Evolutionary conservation across 2,113 vertebrate genomes (phyloP), one percentile per base, ranked within the genome.

Genomic region (Balaenoptera acutorostrata): DNA sequence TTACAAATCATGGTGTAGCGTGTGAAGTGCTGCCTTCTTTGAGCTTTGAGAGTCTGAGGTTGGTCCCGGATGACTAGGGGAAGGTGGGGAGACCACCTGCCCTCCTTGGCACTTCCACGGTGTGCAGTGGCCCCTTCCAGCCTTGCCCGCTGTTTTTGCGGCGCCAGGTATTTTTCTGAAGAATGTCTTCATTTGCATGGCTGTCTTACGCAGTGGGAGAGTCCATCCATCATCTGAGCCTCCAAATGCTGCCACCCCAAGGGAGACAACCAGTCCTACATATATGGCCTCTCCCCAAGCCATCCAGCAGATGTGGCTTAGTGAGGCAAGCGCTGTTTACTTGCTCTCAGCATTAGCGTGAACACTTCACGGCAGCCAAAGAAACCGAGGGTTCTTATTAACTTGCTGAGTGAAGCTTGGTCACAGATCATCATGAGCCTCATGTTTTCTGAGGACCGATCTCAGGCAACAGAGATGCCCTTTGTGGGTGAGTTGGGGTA

Each of bases 261-360:
- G 44, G 95, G 90, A 81, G 83, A 92, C n/a, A 93, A 96, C 31
- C n/a, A 95, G 72, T 84, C n/a, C n/a, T 87, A 72, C 74, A 29
- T 41, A 80, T 94, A 20, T 81, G 59, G 46, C 21, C 27, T 88
- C 64, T 88, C 29, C 66, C 23, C 61, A 90, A 81, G 57, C 20
- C 78, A 82, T 18, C 31, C 41, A 82, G 66, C 59, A 78, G 52
- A 41, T 89, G 36, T 55, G 74, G 74, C 83, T 97, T 29, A 89
- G 52, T 59, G 44, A 75, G 64, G 72, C 27, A 95, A 55, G 21
- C 41, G 15, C 72, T 92, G 18, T 77, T 75, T 68, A 89, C 87
- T 89, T 81, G 84, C 64, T 96, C 44, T 77, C 39, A 66, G 44
- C 11, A 15, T 89, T 92, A 86, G 21, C n/a, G 7, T 52, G 12